These are phyloP conservation scores for Pseudomugil tenellus DNA, from an alignment of 2,797 vertebrate genomes.

Conservation along the genomic window DNA sequence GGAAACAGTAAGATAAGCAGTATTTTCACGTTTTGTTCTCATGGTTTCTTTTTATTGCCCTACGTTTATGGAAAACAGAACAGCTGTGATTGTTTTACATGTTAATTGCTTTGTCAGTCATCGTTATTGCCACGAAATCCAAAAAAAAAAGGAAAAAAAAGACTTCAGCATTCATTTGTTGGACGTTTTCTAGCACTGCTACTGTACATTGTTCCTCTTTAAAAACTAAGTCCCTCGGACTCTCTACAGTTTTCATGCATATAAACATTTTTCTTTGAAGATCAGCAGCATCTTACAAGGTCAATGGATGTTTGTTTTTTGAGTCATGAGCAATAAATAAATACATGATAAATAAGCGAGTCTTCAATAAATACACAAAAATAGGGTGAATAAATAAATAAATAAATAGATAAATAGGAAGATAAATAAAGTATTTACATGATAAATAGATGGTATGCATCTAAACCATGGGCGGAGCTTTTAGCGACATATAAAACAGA, in stretches of 20 bases:
- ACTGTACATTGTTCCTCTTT: conserved; percentile 87
- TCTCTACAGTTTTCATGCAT: conserved; percentile 91
- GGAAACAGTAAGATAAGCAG: conserved; percentile 76
- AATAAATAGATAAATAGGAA: conserved; percentile 76
- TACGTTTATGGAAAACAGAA: conserved; percentile 81
- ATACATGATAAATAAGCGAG: conserved; percentile 75
- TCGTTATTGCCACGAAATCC: conserved; percentile 82
- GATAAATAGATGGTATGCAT: conserved; percentile 80
- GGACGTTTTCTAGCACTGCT: conserved; percentile 72
- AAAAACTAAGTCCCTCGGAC: conserved; percentile 84
- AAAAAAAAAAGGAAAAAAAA: conserved; percentile 68
- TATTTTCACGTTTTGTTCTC: conserved; percentile 66
- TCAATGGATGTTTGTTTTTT: conserved; percentile 81
- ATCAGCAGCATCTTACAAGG: conserved; percentile 89
- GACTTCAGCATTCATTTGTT: conserved; percentile 77
- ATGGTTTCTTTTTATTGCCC: conserved; percentile 85
- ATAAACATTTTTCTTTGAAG: conserved; percentile 89
- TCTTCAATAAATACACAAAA: conserved; percentile 80
- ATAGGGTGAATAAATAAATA: conserved; percentile 71
- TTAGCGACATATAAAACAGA: conserved; percentile 77
- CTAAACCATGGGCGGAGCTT: conserved; percentile 76
- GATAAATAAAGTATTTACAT: conserved; percentile 83
- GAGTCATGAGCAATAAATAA: conserved; percentile 80
- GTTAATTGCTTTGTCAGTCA: conserved; percentile 80
- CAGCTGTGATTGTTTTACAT: conserved; percentile 84